These are phyloP conservation scores for Climacteris rufus DNA, from an alignment of 2,113 vertebrate genomes.

Conservation along the genomic window DNA sequence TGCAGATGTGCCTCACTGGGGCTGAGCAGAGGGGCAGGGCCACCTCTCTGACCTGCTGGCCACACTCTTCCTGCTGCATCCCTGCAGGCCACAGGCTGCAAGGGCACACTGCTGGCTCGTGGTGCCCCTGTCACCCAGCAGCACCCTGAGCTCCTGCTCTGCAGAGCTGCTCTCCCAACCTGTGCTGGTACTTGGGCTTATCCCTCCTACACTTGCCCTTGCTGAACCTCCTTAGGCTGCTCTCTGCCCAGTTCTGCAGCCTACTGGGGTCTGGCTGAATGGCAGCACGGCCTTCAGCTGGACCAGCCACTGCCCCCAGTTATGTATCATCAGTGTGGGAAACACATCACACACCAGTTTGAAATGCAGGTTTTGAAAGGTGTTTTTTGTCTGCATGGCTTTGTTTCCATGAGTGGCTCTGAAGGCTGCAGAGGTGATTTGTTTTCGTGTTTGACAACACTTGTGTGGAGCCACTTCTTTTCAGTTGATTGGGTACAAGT, in stretches of 20 bases:
- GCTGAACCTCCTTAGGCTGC: background rate
- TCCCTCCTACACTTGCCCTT: background rate
- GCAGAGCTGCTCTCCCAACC: background rate
- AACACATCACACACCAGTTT: background rate
- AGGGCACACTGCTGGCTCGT: background rate
- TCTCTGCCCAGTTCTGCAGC: background rate
- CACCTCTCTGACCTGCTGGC: background rate
- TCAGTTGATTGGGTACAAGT: background rate
- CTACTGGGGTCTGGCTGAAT: background rate
- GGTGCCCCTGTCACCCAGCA: background rate
- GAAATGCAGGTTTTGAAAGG: background rate
- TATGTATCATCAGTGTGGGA: background rate
- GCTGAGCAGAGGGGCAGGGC: background rate
- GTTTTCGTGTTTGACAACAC: background rate
- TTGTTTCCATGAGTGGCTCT: background rate
- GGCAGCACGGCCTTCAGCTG: background rate
- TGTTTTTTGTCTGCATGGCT: background rate
- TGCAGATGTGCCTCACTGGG: background rate
- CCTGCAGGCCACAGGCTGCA: background rate
- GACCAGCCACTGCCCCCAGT: background rate
- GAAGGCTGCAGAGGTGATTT: background rate
- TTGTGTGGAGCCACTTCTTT: background rate
- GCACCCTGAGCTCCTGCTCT: background rate
- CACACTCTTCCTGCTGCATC: rapidly evolving
- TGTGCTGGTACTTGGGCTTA: background rate